Evolutionary conservation across 2,888 invertebrate species (phyloP).

Genomic region (Rhamphomyia laevipes): DNA sequence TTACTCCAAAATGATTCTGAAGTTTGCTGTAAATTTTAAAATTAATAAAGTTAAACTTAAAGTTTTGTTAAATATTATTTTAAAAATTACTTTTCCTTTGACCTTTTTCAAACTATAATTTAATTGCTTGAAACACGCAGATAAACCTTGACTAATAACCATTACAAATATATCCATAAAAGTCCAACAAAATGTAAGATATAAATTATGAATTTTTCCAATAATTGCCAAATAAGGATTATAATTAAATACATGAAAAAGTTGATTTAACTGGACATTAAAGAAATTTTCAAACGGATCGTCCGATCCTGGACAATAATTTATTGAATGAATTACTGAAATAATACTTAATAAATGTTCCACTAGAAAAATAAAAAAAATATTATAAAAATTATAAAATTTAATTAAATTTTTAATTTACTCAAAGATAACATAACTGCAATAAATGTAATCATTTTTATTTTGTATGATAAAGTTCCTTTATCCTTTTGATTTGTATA

Average conservation of each 20-base stretch:
- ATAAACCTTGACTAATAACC: conserved; percentile 55
- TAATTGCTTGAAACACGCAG: conserved; percentile 51
- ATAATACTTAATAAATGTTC: conserved; percentile 32
- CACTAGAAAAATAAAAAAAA: conserved; percentile 17
- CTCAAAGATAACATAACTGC: conserved; percentile 40
- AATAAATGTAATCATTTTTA: conserved; percentile 37
- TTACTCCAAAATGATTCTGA: conserved; percentile 39
- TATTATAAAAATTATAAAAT: neutral
- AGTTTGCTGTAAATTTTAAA: conserved; percentile 22
- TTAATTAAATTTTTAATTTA: conserved; percentile 20
- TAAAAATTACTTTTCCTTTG: conserved; percentile 38
- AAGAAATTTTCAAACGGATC: conserved; percentile 31
- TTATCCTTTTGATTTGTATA: conserved; percentile 28
- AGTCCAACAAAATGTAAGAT: conserved; percentile 60
- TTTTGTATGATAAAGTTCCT: conserved; percentile 28
- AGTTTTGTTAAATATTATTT: neutral
- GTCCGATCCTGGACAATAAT: conserved; percentile 25
- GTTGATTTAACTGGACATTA: conserved; percentile 21
- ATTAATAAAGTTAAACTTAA: neutral
- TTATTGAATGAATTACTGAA: conserved; percentile 24
- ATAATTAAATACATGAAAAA: conserved; percentile 25
- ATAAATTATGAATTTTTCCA: conserved; percentile 39
- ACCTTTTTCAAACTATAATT: conserved; percentile 41
- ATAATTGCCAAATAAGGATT: conserved; percentile 22
- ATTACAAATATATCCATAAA: conserved; percentile 63